phyloP scores from a whole-genome alignment of 2,113 vertebrate genomes.

The Oncorhynchus gorbuscha region DNA sequence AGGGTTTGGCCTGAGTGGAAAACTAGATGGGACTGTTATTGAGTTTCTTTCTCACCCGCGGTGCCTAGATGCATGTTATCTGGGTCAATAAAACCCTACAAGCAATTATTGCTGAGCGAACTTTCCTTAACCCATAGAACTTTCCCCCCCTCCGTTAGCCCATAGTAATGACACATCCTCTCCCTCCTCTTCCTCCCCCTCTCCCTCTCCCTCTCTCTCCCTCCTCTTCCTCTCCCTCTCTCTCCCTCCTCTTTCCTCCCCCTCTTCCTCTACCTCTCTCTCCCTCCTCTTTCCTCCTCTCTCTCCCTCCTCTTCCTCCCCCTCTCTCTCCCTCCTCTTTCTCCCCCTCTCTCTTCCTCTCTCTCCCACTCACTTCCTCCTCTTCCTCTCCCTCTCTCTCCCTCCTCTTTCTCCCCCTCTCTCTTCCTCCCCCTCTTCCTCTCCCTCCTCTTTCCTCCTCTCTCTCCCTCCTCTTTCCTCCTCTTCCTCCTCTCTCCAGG shows the following conservation, averaged over 20 bases:
- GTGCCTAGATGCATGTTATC: not conserved
- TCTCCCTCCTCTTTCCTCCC: too few species aligned
- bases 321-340: too few species aligned
- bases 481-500: constrained; percentile 60
- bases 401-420: too few species aligned
- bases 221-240: too few species aligned
- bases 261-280: not conserved
- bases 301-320: too few species aligned
- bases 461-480: not conserved
- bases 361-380: not conserved
- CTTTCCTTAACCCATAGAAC: not conserved
- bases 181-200: too few species aligned
- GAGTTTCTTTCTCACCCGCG: not conserved
- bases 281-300: not conserved
- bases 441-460: too few species aligned
- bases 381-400: too few species aligned
- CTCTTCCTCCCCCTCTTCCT: too few species aligned
- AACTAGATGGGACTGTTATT: not conserved
- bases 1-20: not conserved
- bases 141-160: not conserved
- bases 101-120: constrained; percentile 8
- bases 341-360: too few species aligned
- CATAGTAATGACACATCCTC: constrained; percentile 6
- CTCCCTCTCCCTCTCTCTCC: not conserved
- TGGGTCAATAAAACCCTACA: not conserved